phyloP scores from a whole-genome alignment of 2,888 invertebrate species.

The Cloeon dipterum region DNA sequence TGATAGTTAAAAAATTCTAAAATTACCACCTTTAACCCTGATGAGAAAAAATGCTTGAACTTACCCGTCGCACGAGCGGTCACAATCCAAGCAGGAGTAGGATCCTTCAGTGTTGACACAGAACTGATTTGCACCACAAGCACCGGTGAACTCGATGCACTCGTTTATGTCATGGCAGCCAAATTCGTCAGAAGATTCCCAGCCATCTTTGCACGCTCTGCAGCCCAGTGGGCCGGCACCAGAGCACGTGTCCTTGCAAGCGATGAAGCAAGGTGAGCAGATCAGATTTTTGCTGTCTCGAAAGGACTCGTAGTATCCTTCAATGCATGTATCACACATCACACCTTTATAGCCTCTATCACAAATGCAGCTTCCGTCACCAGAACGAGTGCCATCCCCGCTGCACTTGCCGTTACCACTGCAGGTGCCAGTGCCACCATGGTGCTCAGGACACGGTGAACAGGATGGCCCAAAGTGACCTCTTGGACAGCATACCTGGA shows the following conservation, averaged over 20 bases:
- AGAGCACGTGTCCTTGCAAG: constrained; percentile 56
- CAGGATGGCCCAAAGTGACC: constrained; percentile 69
- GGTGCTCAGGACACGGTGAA: constrained; percentile 49
- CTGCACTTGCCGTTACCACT: constrained; percentile 10
- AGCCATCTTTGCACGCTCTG: constrained; percentile 43
- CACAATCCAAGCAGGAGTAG: constrained; percentile 34
- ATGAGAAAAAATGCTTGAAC: no score
- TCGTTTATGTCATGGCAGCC: constrained; percentile 75
- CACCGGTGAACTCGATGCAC: constrained; percentile 37
- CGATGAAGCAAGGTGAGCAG: constrained; percentile 53
- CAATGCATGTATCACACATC: constrained; percentile 51
- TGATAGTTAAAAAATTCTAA: no score
- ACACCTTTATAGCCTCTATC: constrained; percentile 59
- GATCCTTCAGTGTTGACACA: constrained; percentile 79
- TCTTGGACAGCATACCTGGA: constrained; percentile 67
- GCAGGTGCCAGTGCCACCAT: constrained; percentile 15
- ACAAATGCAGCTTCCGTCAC: constrained; percentile 77
- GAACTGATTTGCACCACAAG: constrained; percentile 41
- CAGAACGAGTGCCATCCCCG: constrained; percentile 81
- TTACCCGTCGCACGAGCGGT: background rate
- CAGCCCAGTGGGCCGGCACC: constrained; percentile 46
- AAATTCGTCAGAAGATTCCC: constrained; percentile 40
- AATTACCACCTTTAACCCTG: no score
- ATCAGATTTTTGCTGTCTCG: constrained; percentile 47
- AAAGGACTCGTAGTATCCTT: constrained; percentile 49